A percentile compares a stretch with the other conserved stretches of the same genome.
phyloP scores from a whole-genome alignment of 1,140 invertebrate species.

The Drosophila navojoa region DNA sequence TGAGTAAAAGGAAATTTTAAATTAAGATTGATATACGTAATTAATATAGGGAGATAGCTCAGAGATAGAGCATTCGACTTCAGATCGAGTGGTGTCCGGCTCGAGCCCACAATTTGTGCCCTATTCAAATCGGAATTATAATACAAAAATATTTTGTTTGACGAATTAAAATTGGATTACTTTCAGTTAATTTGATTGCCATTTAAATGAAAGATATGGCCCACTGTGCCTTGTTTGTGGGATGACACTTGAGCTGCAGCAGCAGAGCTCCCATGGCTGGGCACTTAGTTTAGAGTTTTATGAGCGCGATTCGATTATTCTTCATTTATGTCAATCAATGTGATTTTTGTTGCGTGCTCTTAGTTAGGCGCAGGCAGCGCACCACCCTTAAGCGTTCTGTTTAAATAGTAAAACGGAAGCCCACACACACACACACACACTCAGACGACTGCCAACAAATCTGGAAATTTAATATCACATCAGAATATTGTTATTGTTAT shows the following conservation, averaged over 20 bases:
- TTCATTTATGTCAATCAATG: conserved; percentile 83
- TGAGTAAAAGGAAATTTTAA: no score
- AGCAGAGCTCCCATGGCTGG: conserved; percentile 5
- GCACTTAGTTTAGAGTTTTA: conserved; percentile 81
- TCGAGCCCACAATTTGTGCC: conserved; percentile 86
- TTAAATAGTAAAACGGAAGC: conserved; percentile 66
- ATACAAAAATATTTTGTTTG: no score
- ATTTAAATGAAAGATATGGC: neutral
- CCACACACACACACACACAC: neutral
- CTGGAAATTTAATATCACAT: conserved; percentile 70
- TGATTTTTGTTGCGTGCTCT: conserved; percentile 54
- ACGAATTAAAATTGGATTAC: no score
- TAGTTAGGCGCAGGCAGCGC: conserved; percentile 45
- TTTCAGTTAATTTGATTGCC: neutral
- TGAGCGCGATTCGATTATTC: conserved; percentile 80
- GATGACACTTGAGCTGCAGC: conserved; percentile 55
- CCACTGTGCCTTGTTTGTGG: conserved; percentile 38
- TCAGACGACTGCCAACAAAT: conserved; percentile 26
- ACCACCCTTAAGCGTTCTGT: conserved; percentile 50
- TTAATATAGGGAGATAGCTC: conserved; percentile 91
- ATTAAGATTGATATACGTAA: no score
- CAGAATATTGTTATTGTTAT: conserved; percentile 31
- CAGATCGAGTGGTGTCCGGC: conserved; percentile 97
- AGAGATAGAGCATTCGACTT: conserved; percentile 97
- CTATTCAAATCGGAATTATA: no score